Conservation (phyloP, 2,113 vertebrate genomes). For the Genyomyrus donnyi region DNA sequence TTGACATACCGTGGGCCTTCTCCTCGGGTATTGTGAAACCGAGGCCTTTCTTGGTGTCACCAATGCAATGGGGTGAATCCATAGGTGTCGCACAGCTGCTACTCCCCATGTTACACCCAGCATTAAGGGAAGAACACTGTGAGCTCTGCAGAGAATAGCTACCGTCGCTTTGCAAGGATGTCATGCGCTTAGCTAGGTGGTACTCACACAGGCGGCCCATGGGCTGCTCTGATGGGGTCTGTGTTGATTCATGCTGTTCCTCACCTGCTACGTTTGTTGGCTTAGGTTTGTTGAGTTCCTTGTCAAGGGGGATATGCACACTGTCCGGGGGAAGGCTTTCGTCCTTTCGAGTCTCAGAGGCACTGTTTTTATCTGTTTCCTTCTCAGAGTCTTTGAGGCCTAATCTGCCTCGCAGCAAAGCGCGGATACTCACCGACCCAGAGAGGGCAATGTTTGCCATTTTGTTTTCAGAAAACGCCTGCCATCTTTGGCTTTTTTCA, state of each 20-base stretch:
- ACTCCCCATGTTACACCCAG: slow-evolving; percentile 78
- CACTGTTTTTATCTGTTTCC: slow-evolving; percentile 34
- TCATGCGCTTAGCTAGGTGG: slow-evolving; percentile 86
- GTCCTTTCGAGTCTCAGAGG: slow-evolving; percentile 34
- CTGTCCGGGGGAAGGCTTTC: slow-evolving; percentile 40
- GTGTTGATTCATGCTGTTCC: slow-evolving; percentile 68
- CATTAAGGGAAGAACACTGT: slow-evolving; percentile 85
- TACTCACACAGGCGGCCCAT: slow-evolving; percentile 83
- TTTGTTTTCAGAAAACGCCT: slow-evolving; percentile 53
- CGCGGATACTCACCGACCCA: slow-evolving; percentile 53
- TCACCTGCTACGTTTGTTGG: slow-evolving; percentile 47
- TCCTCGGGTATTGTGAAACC: slow-evolving; percentile 69
- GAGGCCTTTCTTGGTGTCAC: slow-evolving; percentile 66
- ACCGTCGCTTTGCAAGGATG: slow-evolving; percentile 80
- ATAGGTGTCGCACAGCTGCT: slow-evolving; percentile 73
- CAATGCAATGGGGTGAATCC: slow-evolving; percentile 76
- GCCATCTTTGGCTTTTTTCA: slow-evolving; percentile 72
- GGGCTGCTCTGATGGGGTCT: slow-evolving; percentile 65
- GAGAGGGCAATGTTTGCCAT: slow-evolving; percentile 55
- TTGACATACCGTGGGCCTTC: slow-evolving; percentile 58
- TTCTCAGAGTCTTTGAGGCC: slow-evolving; percentile 55
- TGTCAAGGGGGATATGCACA: neutral
- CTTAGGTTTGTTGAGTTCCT: slow-evolving; percentile 42
- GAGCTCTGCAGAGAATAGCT: slow-evolving; percentile 85
- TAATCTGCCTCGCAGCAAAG: slow-evolving; percentile 57